phyloP scores from a whole-genome alignment of 2,797 vertebrate genomes.

The Cyclopterus lumpus region DNA sequence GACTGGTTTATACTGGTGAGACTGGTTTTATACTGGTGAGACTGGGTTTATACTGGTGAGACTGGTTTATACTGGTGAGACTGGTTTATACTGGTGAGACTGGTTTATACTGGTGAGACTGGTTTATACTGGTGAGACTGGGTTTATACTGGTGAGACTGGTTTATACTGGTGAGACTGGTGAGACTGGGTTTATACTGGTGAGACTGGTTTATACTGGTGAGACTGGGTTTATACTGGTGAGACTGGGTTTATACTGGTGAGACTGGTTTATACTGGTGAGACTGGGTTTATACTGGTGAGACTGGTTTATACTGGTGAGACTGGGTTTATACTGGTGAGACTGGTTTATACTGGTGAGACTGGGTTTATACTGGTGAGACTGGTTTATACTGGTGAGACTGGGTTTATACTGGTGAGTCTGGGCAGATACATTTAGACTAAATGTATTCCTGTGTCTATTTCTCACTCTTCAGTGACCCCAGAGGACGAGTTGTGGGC shows the following conservation, averaged over 20 bases:
- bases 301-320: no score
- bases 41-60: not conserved
- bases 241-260: not conserved
- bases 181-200: not conserved
- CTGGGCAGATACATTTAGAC: no score
- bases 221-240: not conserved
- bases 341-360: no score
- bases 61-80: no score
- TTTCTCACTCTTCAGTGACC: slow-evolving; percentile 85
- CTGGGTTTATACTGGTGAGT: not conserved
- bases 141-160: not conserved
- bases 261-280: not conserved
- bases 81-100: slow-evolving; percentile 89
- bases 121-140: slow-evolving; percentile 61
- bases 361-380: not conserved
- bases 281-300: no score
- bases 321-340: no score
- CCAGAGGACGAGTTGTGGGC: slow-evolving; percentile 94
- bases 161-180: not conserved
- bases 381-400: not conserved
- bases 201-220: not conserved
- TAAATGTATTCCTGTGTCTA: not conserved
- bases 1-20: not conserved
- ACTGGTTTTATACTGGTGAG: no score
- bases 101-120: not conserved